Evolutionary conservation across 2,888 invertebrate genomes (phyloP), one percentile per base, ranked within the genome.

Genomic region (Agrenia bidenticulata): DNA sequence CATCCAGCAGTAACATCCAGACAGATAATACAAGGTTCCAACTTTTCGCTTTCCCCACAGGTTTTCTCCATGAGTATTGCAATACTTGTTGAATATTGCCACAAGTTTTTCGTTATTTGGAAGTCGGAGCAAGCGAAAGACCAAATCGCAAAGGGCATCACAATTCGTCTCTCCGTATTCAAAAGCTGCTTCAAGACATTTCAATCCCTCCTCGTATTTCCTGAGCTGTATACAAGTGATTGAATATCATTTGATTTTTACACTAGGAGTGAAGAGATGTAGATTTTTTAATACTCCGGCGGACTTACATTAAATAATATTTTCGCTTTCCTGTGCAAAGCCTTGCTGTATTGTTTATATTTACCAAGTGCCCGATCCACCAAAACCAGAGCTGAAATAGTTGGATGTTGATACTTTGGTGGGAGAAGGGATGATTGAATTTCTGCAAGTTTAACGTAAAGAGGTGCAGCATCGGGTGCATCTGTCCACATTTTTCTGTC

Each of bases 21-120:
- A 39, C 9, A 39, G 39, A 39, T 39, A 39, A 39, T 39, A 39
- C 9, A 39, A 11, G 11, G 39, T 49, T 17, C 49, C 49, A 7
- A 49, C 49, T n/a, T 49, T 49, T 17, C 49, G 11, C 49, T 49
- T 49, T 17, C 49, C 49, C 49, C 49, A 49, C 49, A 49, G 17
- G 19, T 49, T n/a, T 49, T 49, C 49, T n/a, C 49, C 49, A n/a
- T 49, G 19, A 49, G 7, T 17, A 7, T 7, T n/a, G 17, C 49
- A 49, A 17, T 49, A 49, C 17, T 49, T 49, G 7, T 7, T 7
- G 49, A 49, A 49, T 7, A 49, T 7, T 49, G 9, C 7, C 7
- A 7, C 49, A 11, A 49, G 49, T n/a, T 49, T 49, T 11, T n/a
- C 49, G n/a, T 17, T 7, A 49, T 49, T 49, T n/a, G 9, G 49